These are phyloP conservation scores for Remorina albescens DNA, from an alignment of 2,797 vertebrate species.

Conservation along the genomic window DNA sequence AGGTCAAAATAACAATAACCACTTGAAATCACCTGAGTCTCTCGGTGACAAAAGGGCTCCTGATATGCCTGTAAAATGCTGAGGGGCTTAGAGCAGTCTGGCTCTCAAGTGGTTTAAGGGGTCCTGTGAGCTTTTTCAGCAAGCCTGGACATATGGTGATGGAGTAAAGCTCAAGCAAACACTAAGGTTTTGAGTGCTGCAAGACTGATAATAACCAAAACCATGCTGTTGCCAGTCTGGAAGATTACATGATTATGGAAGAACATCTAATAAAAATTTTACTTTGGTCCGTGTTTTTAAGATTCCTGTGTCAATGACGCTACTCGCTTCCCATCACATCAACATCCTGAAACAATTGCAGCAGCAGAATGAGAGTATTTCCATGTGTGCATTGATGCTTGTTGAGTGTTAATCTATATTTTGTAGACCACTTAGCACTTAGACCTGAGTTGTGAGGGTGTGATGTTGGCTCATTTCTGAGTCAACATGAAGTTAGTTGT, in stretches of 20 bases:
- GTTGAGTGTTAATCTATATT: constrained; percentile 9
- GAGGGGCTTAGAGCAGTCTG: constrained; percentile 5
- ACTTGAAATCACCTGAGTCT: not conserved
- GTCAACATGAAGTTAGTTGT: not conserved
- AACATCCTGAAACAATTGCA: constrained; percentile 1
- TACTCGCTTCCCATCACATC: not conserved
- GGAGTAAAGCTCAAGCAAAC: constrained; percentile 16
- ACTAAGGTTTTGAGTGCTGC: not conserved
- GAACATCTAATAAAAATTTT: not conserved
- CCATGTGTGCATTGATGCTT: not conserved
- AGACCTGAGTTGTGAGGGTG: constrained; percentile 4
- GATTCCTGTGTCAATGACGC: constrained; percentile 16
- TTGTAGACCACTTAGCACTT: not conserved
- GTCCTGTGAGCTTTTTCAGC: not conserved
- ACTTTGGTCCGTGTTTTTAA: constrained; percentile 2
- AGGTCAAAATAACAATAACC: constrained; percentile 12
- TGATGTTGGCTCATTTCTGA: constrained; percentile 3
- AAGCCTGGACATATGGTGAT: constrained; percentile 5
- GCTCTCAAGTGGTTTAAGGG: constrained; percentile 5
- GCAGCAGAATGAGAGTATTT: constrained; percentile 6
- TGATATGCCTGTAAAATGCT: not conserved
- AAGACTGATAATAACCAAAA: constrained; percentile 14
- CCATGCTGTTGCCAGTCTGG: not conserved
- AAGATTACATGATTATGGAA: not conserved
- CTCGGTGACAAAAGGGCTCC: not conserved